These are phyloP conservation scores for Lepidocyrtoides sp. DNA, from an alignment of 2,888 invertebrate species.

Conservation along the genomic window DNA sequence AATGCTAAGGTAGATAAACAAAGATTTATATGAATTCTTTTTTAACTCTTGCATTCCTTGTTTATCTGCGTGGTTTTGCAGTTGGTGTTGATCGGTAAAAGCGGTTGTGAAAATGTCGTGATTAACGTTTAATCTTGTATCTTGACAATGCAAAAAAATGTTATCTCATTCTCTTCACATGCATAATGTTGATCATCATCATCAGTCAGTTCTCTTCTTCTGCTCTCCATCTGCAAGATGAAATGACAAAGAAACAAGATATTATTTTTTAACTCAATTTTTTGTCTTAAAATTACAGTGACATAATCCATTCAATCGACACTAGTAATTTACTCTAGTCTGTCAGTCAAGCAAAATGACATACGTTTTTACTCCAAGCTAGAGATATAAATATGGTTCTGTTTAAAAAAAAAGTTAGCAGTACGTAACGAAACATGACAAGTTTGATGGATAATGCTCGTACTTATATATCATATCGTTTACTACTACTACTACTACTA, in stretches of 20 bases:
- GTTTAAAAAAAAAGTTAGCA: neutral
- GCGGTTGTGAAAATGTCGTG: neutral
- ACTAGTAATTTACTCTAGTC: neutral
- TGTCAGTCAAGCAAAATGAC: neutral
- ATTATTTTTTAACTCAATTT: neutral
- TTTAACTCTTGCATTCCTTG: neutral
- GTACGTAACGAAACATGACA: neutral
- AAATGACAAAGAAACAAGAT: slow-evolving; percentile 7
- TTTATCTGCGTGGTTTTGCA: neutral
- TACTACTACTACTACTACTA: neutral
- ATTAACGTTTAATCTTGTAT: neutral
- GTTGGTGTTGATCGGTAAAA: neutral
- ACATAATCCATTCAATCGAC: slow-evolving; percentile 23
- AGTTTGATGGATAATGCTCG: neutral
- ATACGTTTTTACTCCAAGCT: no score
- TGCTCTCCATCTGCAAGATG: slow-evolving; percentile 11
- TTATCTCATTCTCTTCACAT: neutral
- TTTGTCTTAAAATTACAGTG: neutral
- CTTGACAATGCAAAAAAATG: neutral
- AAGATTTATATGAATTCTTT: neutral
- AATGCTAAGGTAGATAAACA: neutral
- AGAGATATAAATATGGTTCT: neutral
- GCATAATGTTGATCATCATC: neutral
- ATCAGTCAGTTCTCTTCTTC: slow-evolving; percentile 1
- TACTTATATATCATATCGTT: no score